Evolutionary conservation across 2,113 vertebrate species (phyloP).

Genomic region (Hoplias malabaricus): DNA sequence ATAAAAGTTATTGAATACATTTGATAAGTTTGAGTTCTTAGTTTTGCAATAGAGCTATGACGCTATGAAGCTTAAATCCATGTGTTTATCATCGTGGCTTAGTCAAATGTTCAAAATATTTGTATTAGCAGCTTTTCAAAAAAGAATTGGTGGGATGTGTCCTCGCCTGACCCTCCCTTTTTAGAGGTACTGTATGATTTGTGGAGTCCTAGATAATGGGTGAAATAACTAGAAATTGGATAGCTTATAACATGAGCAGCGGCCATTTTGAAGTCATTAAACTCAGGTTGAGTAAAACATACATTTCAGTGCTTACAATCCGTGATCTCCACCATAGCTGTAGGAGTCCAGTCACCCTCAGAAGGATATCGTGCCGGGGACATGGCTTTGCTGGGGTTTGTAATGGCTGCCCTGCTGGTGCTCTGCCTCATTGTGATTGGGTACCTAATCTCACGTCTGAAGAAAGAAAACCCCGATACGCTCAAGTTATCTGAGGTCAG

Average conservation of each 20-base stretch:
- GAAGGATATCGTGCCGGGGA: conserved; percentile 73
- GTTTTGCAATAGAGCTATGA: neutral
- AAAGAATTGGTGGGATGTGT: too few relatives aligned
- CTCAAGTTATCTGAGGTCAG: conserved; percentile 70
- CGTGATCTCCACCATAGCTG: conserved; percentile 49
- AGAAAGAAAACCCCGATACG: conserved; percentile 59
- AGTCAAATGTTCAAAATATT: too few relatives aligned
- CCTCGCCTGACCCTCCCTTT: too few relatives aligned
- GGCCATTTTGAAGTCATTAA: too few relatives aligned
- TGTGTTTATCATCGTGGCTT: neutral
- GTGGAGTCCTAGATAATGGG: too few relatives aligned
- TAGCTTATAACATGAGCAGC: too few relatives aligned
- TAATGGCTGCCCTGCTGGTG: conserved; percentile 76
- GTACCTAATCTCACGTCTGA: conserved; percentile 71
- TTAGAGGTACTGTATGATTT: too few relatives aligned
- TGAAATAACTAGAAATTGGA: too few relatives aligned
- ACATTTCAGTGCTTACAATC: neutral
- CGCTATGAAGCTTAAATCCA: neutral
- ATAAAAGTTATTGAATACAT: neutral
- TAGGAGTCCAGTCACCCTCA: conserved; percentile 59
- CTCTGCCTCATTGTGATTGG: conserved; percentile 77
- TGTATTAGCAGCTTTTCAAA: too few relatives aligned
- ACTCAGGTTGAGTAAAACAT: too few relatives aligned
- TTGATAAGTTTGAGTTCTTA: neutral
- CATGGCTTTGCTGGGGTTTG: conserved; percentile 79